Base-by-base conservation (phyloP, 2,113 vertebrate species). In the Odontophorus gujanensis region DNA sequence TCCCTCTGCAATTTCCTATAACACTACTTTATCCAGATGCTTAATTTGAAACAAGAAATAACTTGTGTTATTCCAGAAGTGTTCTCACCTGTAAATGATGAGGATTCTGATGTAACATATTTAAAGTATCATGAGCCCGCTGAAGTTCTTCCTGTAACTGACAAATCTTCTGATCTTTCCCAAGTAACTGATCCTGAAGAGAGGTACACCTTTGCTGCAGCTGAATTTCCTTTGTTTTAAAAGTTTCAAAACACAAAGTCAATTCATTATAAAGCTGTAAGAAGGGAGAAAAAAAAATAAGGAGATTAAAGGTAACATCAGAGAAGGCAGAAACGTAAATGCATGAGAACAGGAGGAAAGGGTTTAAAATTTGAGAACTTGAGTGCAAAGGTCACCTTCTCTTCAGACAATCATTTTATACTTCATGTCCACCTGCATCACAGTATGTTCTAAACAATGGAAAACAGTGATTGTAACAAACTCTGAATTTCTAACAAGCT, bases 211-310 rank as follows among this genome's bases (percentile, higher is more conserved):
- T 98, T 96, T 96, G 97, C 34, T 96, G 98, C 40, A 99, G 98
- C 75, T 97, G 95, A 93, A 97, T 95, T 97, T 99, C 98, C 91
- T 95, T 98, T 92, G 97, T 96, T 93, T 98, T 95, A 59, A 98
- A 97, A 61, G 98, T 97, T 97, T 99, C 98, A 98, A 99, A 98
- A 96, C 98, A 98, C 87, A 97, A 95, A 95, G 97, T 98, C 97
- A 99, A 97, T 79, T 99, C 98, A 18, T 96, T 98, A 97, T 99
- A 99, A 85, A 99, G 97, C 99, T 99, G 97, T 97, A 88, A 92
- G 17, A 82, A 57, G 78, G 58, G 34, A 83, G 55, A 95, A 95
- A 13, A 86, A 51, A 26, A 83, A 72, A 63, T 53, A 61, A 71
- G 6, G 57, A 6, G 21, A 72, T 89, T 81, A 77, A 85, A 86